A percentile compares a stretch with the other conserved stretches of the same genome.
Conservation (phyloP, 2,888 invertebrate genomes). For the Mesoligia furuncula region DNA sequence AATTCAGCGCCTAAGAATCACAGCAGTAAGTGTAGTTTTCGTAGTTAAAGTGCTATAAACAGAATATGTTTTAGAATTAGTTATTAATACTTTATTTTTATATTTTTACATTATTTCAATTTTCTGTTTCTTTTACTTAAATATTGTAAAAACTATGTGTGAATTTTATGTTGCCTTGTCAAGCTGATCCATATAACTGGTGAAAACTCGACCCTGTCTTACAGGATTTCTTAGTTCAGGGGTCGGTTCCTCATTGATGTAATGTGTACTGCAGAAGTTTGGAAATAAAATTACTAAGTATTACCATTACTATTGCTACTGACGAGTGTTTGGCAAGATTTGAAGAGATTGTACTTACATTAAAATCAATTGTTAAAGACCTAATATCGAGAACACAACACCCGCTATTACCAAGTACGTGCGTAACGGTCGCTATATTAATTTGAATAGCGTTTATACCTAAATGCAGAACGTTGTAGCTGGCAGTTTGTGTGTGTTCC, state of each 20-base stretch:
- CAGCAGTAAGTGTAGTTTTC: background rate
- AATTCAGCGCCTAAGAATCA: background rate
- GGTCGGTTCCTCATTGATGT: background rate
- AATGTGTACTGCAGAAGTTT: background rate
- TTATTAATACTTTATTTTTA: too few relatives aligned
- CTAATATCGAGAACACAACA: background rate
- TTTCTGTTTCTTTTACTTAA: background rate
- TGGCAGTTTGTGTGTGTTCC: conserved; percentile 81
- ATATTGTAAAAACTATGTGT: too few relatives aligned
- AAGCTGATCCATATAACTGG: background rate
- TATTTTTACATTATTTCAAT: background rate
- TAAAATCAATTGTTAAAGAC: background rate
- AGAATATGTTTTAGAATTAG: too few relatives aligned
- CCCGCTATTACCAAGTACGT: background rate
- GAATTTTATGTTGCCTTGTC: too few relatives aligned
- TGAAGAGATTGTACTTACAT: background rate
- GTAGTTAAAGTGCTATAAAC: background rate
- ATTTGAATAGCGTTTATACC: conserved; percentile 56
- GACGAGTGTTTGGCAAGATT: background rate
- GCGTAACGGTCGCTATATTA: conserved; percentile 39
- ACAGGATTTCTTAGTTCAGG: background rate
- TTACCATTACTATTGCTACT: background rate
- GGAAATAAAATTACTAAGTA: background rate
- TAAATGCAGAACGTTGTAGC: conserved; percentile 57
- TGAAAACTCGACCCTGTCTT: background rate